A percentile compares a stretch with the other conserved stretches of the same genome.
Evolutionary conservation across 2,113 vertebrate species (phyloP).

Genomic region (Corapipo altera): DNA sequence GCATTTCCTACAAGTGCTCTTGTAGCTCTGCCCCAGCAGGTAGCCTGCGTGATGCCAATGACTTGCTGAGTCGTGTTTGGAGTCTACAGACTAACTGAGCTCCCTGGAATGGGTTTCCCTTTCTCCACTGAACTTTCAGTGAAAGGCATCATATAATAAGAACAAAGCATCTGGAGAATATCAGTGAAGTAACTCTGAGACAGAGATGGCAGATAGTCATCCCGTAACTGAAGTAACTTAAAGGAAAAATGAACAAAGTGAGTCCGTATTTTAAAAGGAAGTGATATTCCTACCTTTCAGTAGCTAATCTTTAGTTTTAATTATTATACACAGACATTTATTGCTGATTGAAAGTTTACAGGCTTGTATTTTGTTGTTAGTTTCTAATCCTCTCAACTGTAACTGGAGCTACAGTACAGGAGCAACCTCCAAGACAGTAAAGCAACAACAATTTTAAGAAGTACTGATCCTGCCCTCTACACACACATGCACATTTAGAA

Average conservation of each 20-base stretch:
- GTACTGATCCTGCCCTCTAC: background rate
- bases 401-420: background rate
- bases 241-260: background rate
- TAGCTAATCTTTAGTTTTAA: background rate
- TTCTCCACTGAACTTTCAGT: background rate
- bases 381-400: background rate
- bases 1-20: background rate
- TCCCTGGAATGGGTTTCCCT: background rate
- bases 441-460: background rate
- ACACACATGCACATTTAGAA: accelerated
- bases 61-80: background rate
- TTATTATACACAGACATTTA: background rate
- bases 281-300: background rate
- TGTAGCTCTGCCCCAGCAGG: background rate
- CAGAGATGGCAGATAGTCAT: background rate
- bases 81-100: background rate
- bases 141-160: background rate
- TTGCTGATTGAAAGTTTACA: background rate
- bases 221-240: background rate
- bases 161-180: background rate
- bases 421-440: background rate
- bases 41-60: background rate
- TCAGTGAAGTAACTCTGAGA: background rate
- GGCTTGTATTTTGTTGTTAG: background rate
- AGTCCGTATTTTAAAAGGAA: background rate